Evolutionary conservation across 2,888 invertebrate species (phyloP).

Genomic region (Drosophila quasianomalipes): DNA sequence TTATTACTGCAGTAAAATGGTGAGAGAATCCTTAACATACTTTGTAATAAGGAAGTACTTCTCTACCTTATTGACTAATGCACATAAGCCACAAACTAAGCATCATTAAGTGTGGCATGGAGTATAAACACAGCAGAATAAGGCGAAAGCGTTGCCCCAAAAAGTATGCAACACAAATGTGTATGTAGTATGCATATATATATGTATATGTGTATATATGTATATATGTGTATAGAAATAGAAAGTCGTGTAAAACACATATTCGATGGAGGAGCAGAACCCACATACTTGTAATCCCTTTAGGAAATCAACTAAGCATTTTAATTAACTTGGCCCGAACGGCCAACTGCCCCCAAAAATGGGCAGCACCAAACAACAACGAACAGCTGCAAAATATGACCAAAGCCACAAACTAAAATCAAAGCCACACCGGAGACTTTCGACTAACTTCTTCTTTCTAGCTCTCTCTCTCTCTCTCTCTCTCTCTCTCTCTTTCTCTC

Average conservation of each 20-base stretch:
- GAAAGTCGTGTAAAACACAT: constrained; percentile 40
- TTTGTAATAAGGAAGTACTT: background rate
- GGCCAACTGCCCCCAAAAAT: constrained; percentile 26
- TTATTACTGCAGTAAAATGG: background rate
- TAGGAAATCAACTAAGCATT: constrained; percentile 76
- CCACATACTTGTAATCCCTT: constrained; percentile 65
- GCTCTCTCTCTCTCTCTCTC: no score
- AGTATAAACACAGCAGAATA: background rate
- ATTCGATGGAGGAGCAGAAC: constrained; percentile 7
- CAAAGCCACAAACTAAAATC: constrained; percentile 77
- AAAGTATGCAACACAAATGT: constrained; percentile 27
- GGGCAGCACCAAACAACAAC: constrained; percentile 21
- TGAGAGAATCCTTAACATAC: background rate
- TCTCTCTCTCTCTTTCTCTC: background rate
- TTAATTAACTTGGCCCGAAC: constrained; percentile 69
- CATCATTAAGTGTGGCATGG: background rate
- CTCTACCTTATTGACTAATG: background rate
- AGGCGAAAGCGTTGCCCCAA: background rate
- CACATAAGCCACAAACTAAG: background rate
- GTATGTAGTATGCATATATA: background rate
- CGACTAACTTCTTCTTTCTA: constrained; percentile 29
- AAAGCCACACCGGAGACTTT: constrained; percentile 62
- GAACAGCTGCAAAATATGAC: constrained; percentile 63
- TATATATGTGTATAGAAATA: background rate
- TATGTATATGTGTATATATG: background rate